A percentile compares a stretch with the other conserved stretches of the same genome.
Conservation (phyloP, 1,140 invertebrate species). For the Planococcus citri region DNA sequence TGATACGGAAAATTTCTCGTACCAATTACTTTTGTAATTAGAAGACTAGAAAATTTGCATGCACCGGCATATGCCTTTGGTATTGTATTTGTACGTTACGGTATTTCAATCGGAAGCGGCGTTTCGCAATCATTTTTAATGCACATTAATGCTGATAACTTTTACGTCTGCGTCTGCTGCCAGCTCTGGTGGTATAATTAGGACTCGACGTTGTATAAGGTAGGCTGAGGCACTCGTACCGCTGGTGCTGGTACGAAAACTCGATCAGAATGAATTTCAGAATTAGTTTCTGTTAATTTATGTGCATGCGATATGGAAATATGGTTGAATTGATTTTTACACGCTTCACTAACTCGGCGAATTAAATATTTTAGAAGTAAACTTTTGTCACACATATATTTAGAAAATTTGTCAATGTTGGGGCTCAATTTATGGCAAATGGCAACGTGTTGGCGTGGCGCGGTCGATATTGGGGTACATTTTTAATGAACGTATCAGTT, state of each 20-base stretch:
- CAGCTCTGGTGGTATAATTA: too few relatives aligned
- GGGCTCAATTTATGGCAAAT: too few relatives aligned
- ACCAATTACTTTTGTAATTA: constrained; percentile 1
- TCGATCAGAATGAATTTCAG: not conserved
- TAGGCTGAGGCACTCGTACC: not conserved
- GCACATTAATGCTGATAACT: constrained; percentile 2
- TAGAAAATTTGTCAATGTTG: too few relatives aligned
- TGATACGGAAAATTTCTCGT: not conserved
- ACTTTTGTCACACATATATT: not conserved
- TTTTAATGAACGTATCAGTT: too few relatives aligned
- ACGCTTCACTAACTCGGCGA: not conserved
- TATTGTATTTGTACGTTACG: not conserved
- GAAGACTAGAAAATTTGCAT: not conserved
- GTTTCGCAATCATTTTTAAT: constrained; percentile 4
- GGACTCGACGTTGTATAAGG: too few relatives aligned
- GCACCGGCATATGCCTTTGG: not conserved
- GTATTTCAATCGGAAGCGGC: not conserved
- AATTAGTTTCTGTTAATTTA: constrained; percentile 4
- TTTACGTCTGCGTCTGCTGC: not conserved
- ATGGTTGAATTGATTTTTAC: not conserved
- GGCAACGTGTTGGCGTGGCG: too few relatives aligned
- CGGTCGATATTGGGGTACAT: too few relatives aligned
- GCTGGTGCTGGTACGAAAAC: not conserved
- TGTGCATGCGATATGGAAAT: not conserved
- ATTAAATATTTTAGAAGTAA: not conserved